Conservation (phyloP, 1,140 invertebrate species). For the Zelostemma sp. region DNA sequence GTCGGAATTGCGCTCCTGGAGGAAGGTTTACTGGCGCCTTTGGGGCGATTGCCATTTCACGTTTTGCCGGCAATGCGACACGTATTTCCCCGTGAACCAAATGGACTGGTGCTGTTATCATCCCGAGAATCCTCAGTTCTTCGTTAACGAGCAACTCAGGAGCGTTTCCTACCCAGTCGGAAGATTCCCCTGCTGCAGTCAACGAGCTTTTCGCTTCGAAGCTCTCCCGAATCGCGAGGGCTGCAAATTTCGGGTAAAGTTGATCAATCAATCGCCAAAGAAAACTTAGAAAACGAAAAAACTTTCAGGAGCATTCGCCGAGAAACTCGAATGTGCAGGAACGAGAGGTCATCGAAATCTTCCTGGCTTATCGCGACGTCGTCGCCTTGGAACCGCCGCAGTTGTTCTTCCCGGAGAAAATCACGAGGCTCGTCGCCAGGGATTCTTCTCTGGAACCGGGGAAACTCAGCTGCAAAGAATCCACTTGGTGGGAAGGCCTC, state of each 20-base stretch:
- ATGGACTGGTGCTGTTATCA: conserved; percentile 86
- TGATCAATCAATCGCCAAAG: background rate
- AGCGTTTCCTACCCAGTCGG: conserved; percentile 76
- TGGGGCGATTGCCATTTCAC: conserved; percentile 91
- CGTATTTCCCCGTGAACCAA: conserved; percentile 81
- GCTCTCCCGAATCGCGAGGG: conserved; percentile 70
- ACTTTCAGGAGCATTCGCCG: conserved; percentile 73
- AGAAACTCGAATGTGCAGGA: conserved; percentile 72
- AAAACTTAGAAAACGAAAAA: background rate
- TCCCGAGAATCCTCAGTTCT: conserved; percentile 81
- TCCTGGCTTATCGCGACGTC: conserved; percentile 71
- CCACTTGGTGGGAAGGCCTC: conserved; percentile 80
- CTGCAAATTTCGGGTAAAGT: conserved; percentile 61
- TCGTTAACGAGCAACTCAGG: conserved; percentile 76
- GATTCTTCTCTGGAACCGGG: conserved; percentile 65
- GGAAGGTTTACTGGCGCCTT: conserved; percentile 91
- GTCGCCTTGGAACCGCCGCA: conserved; percentile 75
- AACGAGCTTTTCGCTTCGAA: conserved; percentile 84
- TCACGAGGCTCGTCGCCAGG: conserved; percentile 75
- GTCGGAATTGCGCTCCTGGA: conserved; percentile 85
- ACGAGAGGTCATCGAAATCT: conserved; percentile 72
- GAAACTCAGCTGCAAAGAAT: conserved; percentile 73
- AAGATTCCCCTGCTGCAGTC: conserved; percentile 87
- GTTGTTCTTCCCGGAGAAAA: conserved; percentile 76
- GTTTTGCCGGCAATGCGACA: conserved; percentile 80